Percentiles rank a stretch among this genome's conserved stretches.
Evolutionary conservation across 2,888 invertebrate genomes (phyloP).

Genomic region (Hololepta plana): DNA sequence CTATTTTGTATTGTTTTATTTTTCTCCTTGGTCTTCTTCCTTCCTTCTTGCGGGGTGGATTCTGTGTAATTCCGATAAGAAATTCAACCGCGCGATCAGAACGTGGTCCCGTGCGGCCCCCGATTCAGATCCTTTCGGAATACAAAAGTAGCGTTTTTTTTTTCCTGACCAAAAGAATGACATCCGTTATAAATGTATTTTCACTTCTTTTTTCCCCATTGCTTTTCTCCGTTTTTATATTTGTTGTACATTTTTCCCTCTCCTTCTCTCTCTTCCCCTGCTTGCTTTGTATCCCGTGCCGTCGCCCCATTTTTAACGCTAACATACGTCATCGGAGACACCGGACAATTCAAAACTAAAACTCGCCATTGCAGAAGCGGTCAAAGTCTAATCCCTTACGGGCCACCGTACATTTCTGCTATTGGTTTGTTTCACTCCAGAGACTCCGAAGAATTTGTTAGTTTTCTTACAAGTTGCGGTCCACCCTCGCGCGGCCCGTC

Average conservation of each 20-base stretch:
- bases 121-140: constrained; percentile 15
- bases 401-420: constrained; percentile 14
- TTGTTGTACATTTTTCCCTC: too few relatives aligned
- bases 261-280: too few relatives aligned
- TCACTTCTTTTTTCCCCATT: too few relatives aligned
- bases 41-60: too few relatives aligned
- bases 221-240: too few relatives aligned
- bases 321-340: constrained; percentile 12
- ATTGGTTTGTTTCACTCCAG: constrained; percentile 15
- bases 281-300: too few relatives aligned
- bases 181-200: constrained; percentile 21
- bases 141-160: constrained; percentile 18
- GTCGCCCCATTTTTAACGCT: too few relatives aligned
- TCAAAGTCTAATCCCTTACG: constrained; percentile 21
- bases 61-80: constrained; percentile 22
- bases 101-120: constrained; percentile 14
- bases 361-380: constrained; percentile 21
- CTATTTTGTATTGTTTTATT: too few relatives aligned
- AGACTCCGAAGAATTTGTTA: constrained; percentile 25
- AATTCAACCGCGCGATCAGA: constrained; percentile 20
- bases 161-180: constrained; percentile 13
- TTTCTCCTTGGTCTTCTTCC: too few relatives aligned
- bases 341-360: constrained; percentile 21
- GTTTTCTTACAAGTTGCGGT: constrained; percentile 19
- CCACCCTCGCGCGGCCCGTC: too few relatives aligned